Evolutionary conservation across 1,140 invertebrate species (phyloP).

Genomic region (Cataglyphis hispanica): DNA sequence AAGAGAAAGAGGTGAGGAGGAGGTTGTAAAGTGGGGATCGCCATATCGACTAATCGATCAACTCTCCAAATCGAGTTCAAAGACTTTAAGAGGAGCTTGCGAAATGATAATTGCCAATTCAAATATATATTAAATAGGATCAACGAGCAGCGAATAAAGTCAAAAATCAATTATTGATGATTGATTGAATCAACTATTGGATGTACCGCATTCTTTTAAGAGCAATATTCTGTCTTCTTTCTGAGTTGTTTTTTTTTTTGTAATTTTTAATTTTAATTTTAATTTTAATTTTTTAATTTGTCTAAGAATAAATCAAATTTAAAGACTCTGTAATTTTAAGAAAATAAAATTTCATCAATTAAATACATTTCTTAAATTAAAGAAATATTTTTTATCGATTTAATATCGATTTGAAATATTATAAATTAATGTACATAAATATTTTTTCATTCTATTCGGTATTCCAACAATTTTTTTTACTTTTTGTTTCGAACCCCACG

Average conservation of each 20-base stretch:
- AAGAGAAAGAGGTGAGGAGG: neutral
- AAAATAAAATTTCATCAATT: neutral
- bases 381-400: neutral
- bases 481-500: neutral
- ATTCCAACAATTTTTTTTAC: neutral
- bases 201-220: neutral
- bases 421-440: neutral
- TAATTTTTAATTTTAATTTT: too few species aligned
- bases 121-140: constrained; percentile 29
- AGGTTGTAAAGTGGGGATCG: neutral
- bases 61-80: constrained; percentile 28
- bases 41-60: constrained; percentile 42
- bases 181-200: constrained; percentile 33
- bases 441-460: neutral
- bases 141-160: constrained; percentile 32
- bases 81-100: constrained; percentile 35
- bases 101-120: constrained; percentile 46
- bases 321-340: neutral
- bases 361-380: neutral
- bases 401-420: neutral
- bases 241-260: neutral
- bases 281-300: neutral
- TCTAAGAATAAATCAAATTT: neutral
- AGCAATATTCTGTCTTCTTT: neutral
- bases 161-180: constrained; percentile 24